Evolutionary conservation across 2,888 invertebrate species (phyloP), one percentile per base, ranked within the genome.

Genomic region (Rhagonycha fulva): DNA sequence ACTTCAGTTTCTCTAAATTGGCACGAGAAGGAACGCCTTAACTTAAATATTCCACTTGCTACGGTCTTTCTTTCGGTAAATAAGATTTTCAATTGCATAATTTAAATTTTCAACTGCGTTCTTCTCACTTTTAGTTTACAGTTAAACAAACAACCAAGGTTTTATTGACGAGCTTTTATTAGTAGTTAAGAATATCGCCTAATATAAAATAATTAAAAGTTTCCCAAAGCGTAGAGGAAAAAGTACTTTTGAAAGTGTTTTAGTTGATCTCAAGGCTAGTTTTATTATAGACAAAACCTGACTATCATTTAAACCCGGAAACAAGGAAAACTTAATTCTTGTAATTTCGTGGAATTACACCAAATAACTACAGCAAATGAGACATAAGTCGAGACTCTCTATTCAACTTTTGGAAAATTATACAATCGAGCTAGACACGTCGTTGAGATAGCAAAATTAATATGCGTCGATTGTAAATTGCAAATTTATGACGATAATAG

Each of bases 311-410:
- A 23, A 24, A 66, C 26, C 14, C 24, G 63, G 24, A 66, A 66
- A 66, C 63, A 66, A 66, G 63, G 63, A 66, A 66, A 66, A 26
- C 63, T 26, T 26, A 66, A 66, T n/a, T 66, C 63, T 26, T 66
- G 26, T 26, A 66, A 66, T 66, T 66, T 26, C 26, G 26, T 66
- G n/a, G 24, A 66, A 66, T 66, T 66, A 66, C 26, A 24, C 63
- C 63, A 66, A 66, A 66, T 66, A 66, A 66, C 24, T 66, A 66
- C 24, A 66, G 12, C 63, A 66, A 66, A 66, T 66, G 63, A 66
- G 63, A 66, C 23, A 66, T 66, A 24, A 23, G 63, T 66, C 23
- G 63, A 66, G 26, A 66, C 47, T 47, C n/a, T 47, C 47, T 47
- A 47, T 47, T 47, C 47, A n/a, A 47, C 47, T 47, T 47, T 47